Base-by-base conservation (phyloP, 2,113 vertebrate species). In the Rhinopomastus cyanomelas region DNA sequence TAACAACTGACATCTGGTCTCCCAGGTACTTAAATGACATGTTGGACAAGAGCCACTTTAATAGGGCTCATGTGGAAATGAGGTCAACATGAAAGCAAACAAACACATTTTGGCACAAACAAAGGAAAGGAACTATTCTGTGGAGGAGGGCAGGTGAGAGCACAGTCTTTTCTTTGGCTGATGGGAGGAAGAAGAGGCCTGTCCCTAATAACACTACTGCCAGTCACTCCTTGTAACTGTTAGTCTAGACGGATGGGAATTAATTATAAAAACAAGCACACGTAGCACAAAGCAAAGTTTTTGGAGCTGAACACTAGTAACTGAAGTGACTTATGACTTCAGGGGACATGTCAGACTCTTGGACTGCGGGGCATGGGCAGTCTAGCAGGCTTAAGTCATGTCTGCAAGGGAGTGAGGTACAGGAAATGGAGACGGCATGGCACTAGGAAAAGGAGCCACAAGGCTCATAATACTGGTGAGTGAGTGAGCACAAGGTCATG, bases 381-480 rank as follows among this genome's bases (percentile, higher is more conserved):
- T 83, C 93, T 94, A 87, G 81, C 44, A 72, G 88, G 92, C 85
- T 95, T 88, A 93, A 91, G 91, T 95, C 96, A 95, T 95, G 96
- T 97, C 96, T 97, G 85, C 80, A 90, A 94, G 74, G 67, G 53
- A 95, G 89, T 26, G 6, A 91, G 72, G 93, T 85, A 73, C 85
- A 93, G 90, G 85, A 96, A 95, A 81, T 2, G 6, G 62, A 94
- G 76, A 85, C 3, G 6, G 87, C 80, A 12, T 30, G 81, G 87
- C 3, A 6, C 76, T 75, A 4, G 8, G 87, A 74, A 57, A 85
- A 75, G 67, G 3, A 81, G 84, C 73, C 87, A 17, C 57, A 30
- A 94, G 76, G 56, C 44, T 42, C 25, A 42, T 5, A 79, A 69
- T 55, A 64, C 67, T 44, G 59, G 52, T 30, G 76, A 89, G 51